A percentile compares a stretch with the other conserved stretches of the same genome.
Conservation (phyloP, 2,797 vertebrate species). For the Phataginus tetradactyla region DNA sequence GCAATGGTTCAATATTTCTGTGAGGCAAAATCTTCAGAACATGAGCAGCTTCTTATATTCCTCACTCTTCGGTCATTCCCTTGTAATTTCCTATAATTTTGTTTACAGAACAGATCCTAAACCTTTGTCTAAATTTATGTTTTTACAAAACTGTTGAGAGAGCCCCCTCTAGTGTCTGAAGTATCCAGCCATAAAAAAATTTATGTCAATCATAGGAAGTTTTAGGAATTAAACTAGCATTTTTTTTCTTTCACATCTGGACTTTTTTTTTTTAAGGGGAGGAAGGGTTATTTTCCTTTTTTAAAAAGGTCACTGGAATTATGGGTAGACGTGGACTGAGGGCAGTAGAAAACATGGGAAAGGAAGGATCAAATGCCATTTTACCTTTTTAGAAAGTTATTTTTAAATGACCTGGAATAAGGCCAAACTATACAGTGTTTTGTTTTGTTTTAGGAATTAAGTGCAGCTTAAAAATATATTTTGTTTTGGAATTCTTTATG, state of each 20-base stretch:
- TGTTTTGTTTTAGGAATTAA: constrained; percentile 79
- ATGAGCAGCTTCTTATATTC: neutral
- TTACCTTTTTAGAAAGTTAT: constrained; percentile 88
- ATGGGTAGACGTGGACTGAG: constrained; percentile 85
- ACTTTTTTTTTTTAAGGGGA: constrained; percentile 21
- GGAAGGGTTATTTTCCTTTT: constrained; percentile 50
- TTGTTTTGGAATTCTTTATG: constrained; percentile 78
- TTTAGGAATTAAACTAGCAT: constrained; percentile 84
- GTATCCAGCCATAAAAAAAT: constrained; percentile 82
- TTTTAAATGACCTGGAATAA: constrained; percentile 86
- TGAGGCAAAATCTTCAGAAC: neutral
- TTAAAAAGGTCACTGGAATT: constrained; percentile 83
- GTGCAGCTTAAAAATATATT: constrained; percentile 78
- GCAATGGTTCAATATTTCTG: neutral
- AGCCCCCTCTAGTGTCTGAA: constrained; percentile 85
- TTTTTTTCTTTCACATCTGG: constrained; percentile 87
- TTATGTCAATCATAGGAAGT: constrained; percentile 84
- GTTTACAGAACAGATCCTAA: constrained; percentile 4
- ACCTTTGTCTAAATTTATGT: constrained; percentile 78
- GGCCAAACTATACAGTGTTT: constrained; percentile 80
- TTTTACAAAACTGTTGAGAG: constrained; percentile 82
- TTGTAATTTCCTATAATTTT: constrained; percentile 29
- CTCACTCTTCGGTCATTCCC: neutral
- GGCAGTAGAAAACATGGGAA: constrained; percentile 87
- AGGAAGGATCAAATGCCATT: constrained; percentile 86